Percentiles rank a stretch among this genome's conserved stretches.
These are phyloP conservation scores for Engystomops pustulosus DNA, from an alignment of 2,113 vertebrate genomes.

Conservation along the genomic window DNA sequence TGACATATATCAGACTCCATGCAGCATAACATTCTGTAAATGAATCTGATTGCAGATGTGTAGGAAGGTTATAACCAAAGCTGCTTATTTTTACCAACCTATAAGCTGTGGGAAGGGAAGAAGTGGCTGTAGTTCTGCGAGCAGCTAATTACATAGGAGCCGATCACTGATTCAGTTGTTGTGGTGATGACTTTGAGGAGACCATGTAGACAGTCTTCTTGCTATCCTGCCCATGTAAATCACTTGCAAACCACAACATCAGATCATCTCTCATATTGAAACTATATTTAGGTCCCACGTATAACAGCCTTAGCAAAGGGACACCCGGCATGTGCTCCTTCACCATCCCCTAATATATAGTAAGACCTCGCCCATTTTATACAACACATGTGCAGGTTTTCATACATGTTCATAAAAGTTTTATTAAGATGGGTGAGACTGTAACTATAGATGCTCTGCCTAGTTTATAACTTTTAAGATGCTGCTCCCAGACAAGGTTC, in stretches of 20 bases:
- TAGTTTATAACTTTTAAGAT: background rate
- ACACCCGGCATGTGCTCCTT: background rate
- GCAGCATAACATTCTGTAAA: background rate
- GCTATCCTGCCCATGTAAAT: background rate
- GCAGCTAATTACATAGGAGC: constrained; percentile 44
- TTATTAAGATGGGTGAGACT: background rate
- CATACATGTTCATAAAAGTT: background rate
- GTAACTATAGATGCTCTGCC: background rate
- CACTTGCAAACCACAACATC: background rate
- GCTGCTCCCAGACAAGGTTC: too few relatives aligned
- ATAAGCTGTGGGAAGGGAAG: constrained; percentile 18
- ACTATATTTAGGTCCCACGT: background rate
- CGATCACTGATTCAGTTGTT: constrained; percentile 25
- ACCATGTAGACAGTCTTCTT: background rate
- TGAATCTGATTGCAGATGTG: background rate
- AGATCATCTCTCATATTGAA: too few relatives aligned
- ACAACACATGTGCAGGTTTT: background rate
- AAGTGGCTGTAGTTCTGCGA: constrained; percentile 26
- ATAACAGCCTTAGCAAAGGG: background rate
- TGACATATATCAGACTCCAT: background rate
- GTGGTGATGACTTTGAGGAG: background rate
- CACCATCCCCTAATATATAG: background rate
- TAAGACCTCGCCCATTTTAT: background rate
- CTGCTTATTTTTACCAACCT: constrained; percentile 27
- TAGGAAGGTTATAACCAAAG: constrained; percentile 1